A percentile compares a stretch with the other conserved stretches of the same genome.
Conservation (phyloP, 2,113 vertebrate genomes). For the Ptilorrhoa leucosticta region DNA sequence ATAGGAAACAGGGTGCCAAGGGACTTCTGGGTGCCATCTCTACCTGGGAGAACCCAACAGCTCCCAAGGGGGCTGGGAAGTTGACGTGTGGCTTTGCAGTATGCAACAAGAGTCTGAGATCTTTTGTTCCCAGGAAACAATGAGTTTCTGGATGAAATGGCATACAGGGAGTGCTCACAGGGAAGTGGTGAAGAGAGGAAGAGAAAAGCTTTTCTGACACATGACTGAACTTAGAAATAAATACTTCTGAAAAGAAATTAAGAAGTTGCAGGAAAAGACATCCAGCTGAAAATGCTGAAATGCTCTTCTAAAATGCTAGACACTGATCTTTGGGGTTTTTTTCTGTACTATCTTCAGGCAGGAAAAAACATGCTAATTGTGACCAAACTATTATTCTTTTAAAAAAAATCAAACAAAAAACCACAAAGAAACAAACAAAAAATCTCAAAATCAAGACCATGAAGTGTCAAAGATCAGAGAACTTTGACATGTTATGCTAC, state of each 20-base stretch:
- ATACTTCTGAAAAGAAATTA: neutral
- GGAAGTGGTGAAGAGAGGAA: neutral
- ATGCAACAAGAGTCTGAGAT: neutral
- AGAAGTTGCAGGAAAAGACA: neutral
- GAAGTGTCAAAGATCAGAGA: neutral
- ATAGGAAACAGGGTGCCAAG: neutral
- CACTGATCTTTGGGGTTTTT: accelerated
- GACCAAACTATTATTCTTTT: neutral
- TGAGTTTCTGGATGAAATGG: neutral
- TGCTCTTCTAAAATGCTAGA: neutral
- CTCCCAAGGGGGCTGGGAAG: neutral
- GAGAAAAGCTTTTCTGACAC: neutral
- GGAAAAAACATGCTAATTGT: neutral
- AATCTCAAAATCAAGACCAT: neutral
- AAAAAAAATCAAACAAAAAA: neutral
- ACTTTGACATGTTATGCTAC: neutral
- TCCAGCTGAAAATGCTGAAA: neutral
- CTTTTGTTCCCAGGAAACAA: neutral
- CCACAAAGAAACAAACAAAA: neutral
- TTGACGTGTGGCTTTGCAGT: neutral
- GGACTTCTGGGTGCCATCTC: neutral
- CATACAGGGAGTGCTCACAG: neutral
- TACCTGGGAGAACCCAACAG: neutral
- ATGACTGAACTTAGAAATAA: neutral
- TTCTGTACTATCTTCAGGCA: neutral